Evolutionary conservation across 2,888 invertebrate species (phyloP).

Genomic region (Electrophaes corylata): DNA sequence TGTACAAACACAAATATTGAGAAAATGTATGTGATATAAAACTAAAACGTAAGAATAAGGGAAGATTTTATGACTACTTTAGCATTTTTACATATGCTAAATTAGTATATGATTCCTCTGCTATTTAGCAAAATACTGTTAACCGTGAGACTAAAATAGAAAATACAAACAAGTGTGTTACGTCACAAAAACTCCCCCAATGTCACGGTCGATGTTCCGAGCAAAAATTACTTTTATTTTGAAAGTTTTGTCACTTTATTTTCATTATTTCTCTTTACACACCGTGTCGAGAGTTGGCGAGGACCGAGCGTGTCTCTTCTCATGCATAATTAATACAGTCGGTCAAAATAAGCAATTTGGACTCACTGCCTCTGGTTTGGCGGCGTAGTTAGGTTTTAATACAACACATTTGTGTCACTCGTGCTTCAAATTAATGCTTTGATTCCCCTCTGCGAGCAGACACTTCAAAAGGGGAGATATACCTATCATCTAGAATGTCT

Average conservation of each 20-base stretch:
- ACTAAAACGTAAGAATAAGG: too few relatives aligned
- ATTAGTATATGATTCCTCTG: too few relatives aligned
- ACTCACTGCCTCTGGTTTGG: constrained; percentile 73
- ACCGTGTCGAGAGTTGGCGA: constrained; percentile 53
- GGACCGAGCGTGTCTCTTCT: constrained; percentile 52
- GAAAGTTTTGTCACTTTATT: constrained; percentile 48
- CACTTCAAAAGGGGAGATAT: constrained; percentile 1
- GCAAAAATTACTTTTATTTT: constrained; percentile 17
- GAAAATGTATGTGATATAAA: too few relatives aligned
- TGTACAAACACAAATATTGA: too few relatives aligned
- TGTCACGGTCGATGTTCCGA: constrained; percentile 3
- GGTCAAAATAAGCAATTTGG: constrained; percentile 80
- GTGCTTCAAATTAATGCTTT: constrained; percentile 41
- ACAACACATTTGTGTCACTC: constrained; percentile 56
- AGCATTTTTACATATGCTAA: too few relatives aligned
- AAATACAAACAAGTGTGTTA: too few relatives aligned
- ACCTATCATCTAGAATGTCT: not conserved
- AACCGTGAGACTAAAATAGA: too few relatives aligned
- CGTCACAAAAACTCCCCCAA: not conserved
- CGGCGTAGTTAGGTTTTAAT: constrained; percentile 72
- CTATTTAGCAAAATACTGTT: too few relatives aligned
- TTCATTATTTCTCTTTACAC: constrained; percentile 57
- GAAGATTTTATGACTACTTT: too few relatives aligned
- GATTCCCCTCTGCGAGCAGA: constrained; percentile 16
- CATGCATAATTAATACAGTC: constrained; percentile 76